Conservation (phyloP, 2,888 invertebrate genomes). For the Synergus japonicus region DNA sequence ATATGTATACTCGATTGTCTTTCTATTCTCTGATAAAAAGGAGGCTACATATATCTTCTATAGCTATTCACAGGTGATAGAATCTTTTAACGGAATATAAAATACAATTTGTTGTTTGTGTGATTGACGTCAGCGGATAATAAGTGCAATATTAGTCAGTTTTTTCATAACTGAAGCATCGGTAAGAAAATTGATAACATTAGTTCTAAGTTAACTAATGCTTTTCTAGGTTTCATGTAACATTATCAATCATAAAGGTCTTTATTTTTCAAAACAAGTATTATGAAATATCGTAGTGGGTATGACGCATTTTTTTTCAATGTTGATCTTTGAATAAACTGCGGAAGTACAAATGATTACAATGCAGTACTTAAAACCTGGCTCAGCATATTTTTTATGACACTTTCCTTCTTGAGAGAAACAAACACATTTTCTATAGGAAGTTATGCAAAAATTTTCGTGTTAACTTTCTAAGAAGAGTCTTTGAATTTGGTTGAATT, state of each 20-base stretch:
- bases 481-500: slow-evolving; percentile 13
- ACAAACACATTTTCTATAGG: too few species aligned
- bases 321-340: too few species aligned
- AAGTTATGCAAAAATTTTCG: too few species aligned
- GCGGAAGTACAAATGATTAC: too few species aligned
- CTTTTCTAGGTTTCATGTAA: not conserved
- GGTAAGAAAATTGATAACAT: not conserved
- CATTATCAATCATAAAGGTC: not conserved
- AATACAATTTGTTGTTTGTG: not conserved
- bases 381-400: too few species aligned
- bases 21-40: slow-evolving; percentile 1
- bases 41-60: not conserved
- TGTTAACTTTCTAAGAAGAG: not conserved
- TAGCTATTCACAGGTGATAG: slow-evolving; percentile 4
- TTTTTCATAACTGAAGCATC: not conserved
- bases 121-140: slow-evolving; percentile 6
- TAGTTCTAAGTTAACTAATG: not conserved
- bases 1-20: not conserved
- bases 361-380: too few species aligned
- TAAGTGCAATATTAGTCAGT: not conserved
- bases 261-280: not conserved
- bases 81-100: not conserved
- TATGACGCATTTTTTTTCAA: too few species aligned
- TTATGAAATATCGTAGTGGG: not conserved
- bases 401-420: too few species aligned